Percentiles rank a stretch among this genome's conserved stretches.
phyloP scores from a whole-genome alignment of 2,888 invertebrate genomes.

The Caenorhabditis wallacei region DNA sequence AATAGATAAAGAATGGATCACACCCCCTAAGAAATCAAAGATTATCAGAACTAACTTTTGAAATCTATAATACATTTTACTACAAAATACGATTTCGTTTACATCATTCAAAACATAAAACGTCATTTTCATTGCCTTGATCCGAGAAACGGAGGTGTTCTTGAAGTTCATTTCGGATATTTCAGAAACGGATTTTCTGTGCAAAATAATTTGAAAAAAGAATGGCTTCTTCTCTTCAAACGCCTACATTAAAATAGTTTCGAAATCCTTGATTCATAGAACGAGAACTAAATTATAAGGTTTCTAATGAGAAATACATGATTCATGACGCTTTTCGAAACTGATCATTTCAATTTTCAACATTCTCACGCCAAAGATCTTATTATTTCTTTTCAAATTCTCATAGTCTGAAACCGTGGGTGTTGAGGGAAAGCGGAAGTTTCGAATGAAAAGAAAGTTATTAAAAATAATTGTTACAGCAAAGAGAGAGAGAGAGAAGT shows the following conservation, averaged over 20 bases:
- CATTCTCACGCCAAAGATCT: slow-evolving; percentile 37
- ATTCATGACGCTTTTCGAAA: background rate
- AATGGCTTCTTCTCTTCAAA: slow-evolving; percentile 15
- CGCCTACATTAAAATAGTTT: slow-evolving; percentile 5
- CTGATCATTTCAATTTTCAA: slow-evolving; percentile 4
- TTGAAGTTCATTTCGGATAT: background rate
- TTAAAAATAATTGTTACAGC: slow-evolving; percentile 57
- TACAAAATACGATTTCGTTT: background rate
- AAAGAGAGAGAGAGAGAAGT: no score
- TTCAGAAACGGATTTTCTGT: background rate
- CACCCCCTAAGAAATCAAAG: background rate
- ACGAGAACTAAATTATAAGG: slow-evolving; percentile 17
- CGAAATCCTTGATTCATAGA: slow-evolving; percentile 12
- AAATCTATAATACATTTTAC: background rate
- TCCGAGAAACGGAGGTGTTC: background rate
- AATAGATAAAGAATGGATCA: slow-evolving; percentile 4
- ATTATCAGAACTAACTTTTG: background rate
- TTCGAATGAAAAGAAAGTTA: slow-evolving; percentile 13
- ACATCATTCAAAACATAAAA: background rate
- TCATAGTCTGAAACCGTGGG: slow-evolving; percentile 36
- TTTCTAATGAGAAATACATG: background rate
- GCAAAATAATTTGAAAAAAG: background rate
- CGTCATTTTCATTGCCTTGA: background rate
- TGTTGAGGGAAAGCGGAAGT: slow-evolving; percentile 25
- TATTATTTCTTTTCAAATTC: background rate